Evolutionary conservation across 2,113 vertebrate species (phyloP).

Genomic region (Pogonocichla stellata): DNA sequence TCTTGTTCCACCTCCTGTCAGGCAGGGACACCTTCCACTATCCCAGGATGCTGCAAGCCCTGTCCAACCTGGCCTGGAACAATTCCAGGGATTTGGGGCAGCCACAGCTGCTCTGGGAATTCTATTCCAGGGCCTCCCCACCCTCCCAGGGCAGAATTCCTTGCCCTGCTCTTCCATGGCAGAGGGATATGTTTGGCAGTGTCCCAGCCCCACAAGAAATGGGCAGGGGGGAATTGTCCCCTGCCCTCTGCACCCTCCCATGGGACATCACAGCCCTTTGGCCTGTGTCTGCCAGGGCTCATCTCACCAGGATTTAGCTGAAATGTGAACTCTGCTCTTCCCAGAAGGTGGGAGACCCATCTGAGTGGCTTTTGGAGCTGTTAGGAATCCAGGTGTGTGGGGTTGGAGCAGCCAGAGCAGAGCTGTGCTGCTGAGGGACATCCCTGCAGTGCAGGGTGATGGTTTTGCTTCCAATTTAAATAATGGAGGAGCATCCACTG

Average conservation of each 20-base stretch:
- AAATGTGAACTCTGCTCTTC: not conserved
- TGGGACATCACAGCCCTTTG: not conserved
- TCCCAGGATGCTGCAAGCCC: not conserved
- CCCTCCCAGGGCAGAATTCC: rapidly evolving
- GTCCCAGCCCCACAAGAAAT: not conserved
- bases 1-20: rapidly evolving
- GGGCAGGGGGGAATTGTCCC: rapidly evolving
- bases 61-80: rapidly evolving
- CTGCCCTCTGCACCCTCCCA: not conserved
- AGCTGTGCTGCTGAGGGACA: not conserved
- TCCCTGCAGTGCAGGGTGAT: not conserved
- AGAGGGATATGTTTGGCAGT: not conserved
- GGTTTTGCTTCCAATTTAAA: not conserved
- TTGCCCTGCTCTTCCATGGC: not conserved
- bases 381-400: not conserved
- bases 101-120: not conserved
- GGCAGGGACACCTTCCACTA: rapidly evolving
- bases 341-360: rapidly evolving
- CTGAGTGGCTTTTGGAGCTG: not conserved
- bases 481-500: not conserved
- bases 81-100: not conserved
- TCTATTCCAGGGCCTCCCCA: not conserved
- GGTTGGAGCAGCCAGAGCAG: not conserved
- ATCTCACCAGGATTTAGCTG: not conserved
- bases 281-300: not conserved